phyloP scores from a whole-genome alignment of 2,888 invertebrate genomes.

The Erebia ligea region DNA sequence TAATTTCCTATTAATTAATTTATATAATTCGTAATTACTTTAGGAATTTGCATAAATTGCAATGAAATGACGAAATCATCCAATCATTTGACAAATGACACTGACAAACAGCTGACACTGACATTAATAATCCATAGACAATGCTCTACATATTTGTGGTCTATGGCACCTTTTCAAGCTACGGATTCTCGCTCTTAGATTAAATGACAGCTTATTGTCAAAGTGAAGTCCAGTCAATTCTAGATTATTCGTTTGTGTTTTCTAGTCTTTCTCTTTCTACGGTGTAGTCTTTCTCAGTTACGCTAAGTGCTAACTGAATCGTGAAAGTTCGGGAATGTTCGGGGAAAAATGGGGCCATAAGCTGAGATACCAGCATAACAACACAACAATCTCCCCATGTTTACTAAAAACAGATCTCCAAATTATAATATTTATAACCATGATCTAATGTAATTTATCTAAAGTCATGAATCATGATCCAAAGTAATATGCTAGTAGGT shows the following conservation, averaged over 20 bases:
- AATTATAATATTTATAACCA: neutral
- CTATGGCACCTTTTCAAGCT: too few relatives aligned
- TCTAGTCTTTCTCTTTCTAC: too few relatives aligned
- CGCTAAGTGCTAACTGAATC: neutral
- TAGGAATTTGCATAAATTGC: slow-evolving; percentile 14
- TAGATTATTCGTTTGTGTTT: too few relatives aligned
- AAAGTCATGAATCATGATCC: too few relatives aligned
- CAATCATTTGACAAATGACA: slow-evolving; percentile 3
- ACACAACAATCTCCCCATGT: neutral
- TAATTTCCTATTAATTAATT: slow-evolving; percentile 22
- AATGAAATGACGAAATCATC: slow-evolving; percentile 23
- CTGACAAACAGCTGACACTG: slow-evolving; percentile 24
- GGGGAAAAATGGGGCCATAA: neutral
- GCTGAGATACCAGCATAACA: neutral
- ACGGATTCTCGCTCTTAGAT: too few relatives aligned
- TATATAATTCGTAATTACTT: slow-evolving; percentile 5
- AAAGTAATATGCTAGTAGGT: too few relatives aligned
- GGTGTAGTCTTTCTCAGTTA: too few relatives aligned
- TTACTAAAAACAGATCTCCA: neutral
- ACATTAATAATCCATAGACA: slow-evolving; percentile 1
- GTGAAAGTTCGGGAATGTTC: slow-evolving; percentile 7
- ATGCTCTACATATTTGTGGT: too few relatives aligned
- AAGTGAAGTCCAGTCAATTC: too few relatives aligned
- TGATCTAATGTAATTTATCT: neutral
- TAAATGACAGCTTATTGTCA: too few relatives aligned